Evolutionary conservation across 2,113 vertebrate genomes (phyloP).

Genomic region (Octodon degus): DNA sequence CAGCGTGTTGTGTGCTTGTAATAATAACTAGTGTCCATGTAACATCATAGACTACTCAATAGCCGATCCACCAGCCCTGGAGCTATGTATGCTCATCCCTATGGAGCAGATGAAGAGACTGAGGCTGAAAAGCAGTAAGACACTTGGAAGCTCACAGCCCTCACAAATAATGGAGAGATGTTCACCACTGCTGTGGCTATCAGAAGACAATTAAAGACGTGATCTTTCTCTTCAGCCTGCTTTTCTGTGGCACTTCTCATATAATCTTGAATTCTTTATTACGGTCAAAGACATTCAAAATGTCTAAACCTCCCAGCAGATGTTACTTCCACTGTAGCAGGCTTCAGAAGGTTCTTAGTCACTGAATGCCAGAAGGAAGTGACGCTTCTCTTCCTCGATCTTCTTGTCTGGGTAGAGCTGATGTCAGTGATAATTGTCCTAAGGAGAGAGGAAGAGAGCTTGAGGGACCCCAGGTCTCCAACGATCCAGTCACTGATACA

Average conservation of each 20-base stretch:
- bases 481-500: neutral
- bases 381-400: neutral
- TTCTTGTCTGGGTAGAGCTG: neutral
- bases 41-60: neutral
- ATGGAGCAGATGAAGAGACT: conserved; percentile 1
- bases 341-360: neutral
- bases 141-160: neutral
- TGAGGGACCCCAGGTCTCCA: neutral
- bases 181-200: neutral
- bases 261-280: neutral
- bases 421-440: neutral
- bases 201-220: neutral
- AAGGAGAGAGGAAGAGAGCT: neutral
- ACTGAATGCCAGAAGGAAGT: neutral
- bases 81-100: neutral
- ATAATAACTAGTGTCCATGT: conserved; percentile 20
- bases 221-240: neutral
- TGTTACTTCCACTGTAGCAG: neutral
- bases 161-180: neutral
- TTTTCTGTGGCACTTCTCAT: neutral
- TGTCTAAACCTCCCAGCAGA: neutral
- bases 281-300: neutral
- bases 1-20: neutral
- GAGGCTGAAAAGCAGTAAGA: neutral
- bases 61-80: neutral